Conservation (phyloP, 2,797 vertebrate species). For the Cercopithecus petaurista region DNA sequence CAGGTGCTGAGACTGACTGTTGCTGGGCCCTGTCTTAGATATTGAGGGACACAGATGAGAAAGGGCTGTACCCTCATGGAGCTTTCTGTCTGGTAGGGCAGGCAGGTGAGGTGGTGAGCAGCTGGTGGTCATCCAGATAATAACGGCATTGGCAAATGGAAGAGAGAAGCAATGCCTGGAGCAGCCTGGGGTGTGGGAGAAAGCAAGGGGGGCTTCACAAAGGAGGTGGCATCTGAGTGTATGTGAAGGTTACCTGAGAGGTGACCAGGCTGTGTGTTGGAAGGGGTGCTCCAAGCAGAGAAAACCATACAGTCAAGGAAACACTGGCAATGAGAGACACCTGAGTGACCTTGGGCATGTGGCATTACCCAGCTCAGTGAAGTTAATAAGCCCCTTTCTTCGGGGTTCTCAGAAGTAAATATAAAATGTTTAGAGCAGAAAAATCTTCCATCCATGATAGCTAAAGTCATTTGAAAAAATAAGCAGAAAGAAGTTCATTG, state of each 20-base stretch:
- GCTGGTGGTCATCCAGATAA: not conserved
- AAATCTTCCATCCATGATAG: not conserved
- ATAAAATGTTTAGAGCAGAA: not conserved
- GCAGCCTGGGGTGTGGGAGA: not conserved
- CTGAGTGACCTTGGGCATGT: too few relatives aligned
- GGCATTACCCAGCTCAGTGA: not conserved
- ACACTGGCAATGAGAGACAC: not conserved
- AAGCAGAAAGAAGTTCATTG: not conserved
- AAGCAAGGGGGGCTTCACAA: not conserved
- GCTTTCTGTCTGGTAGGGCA: not conserved
- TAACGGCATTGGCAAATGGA: not conserved
- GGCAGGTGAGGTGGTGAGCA: not conserved
- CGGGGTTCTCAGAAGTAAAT: not conserved
- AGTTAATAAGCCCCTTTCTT: not conserved
- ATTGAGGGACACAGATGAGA: not conserved
- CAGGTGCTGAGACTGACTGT: not conserved
- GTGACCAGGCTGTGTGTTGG: not conserved
- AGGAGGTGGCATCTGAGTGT: not conserved
- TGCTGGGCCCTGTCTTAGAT: not conserved
- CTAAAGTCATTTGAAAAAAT: not conserved
- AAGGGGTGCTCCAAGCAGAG: not conserved
- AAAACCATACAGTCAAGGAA: not conserved
- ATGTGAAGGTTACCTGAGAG: not conserved
- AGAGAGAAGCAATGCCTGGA: not conserved
- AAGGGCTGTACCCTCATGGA: not conserved